Conservation (phyloP, 2,888 invertebrate genomes). For the Horisme vitalbata region DNA sequence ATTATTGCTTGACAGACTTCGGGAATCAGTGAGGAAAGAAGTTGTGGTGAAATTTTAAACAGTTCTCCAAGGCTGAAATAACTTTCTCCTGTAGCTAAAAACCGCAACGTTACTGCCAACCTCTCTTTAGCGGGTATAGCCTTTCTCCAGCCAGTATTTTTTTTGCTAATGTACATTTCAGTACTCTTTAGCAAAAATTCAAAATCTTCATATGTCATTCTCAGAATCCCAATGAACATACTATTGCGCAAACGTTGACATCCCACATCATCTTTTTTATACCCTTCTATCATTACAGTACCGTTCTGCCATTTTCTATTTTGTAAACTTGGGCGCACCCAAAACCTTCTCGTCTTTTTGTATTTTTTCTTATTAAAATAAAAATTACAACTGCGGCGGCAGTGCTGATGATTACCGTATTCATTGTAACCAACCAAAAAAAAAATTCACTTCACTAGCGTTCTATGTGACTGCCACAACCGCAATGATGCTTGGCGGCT, state of each 20-base stretch:
- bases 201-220: slow-evolving; percentile 14
- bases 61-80: slow-evolving; percentile 13
- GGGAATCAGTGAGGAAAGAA: slow-evolving; percentile 14
- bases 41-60: slow-evolving; percentile 17
- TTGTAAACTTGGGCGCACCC: too few species aligned
- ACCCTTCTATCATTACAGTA: too few species aligned
- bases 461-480: too few species aligned
- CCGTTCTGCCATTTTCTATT: too few species aligned
- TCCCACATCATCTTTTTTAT: too few species aligned
- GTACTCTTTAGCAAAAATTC: slow-evolving; percentile 13
- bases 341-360: too few species aligned
- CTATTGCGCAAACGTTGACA: slow-evolving; percentile 15
- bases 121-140: neutral
- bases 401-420: too few species aligned
- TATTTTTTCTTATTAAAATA: too few species aligned
- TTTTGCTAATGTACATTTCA: slow-evolving; percentile 14
- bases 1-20: slow-evolving; percentile 15
- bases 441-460: too few species aligned
- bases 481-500: too few species aligned
- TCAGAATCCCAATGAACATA: slow-evolving; percentile 7
- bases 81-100: slow-evolving; percentile 16
- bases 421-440: too few species aligned
- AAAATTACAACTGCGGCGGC: too few species aligned
- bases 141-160: slow-evolving; percentile 9
- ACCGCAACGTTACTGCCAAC: slow-evolving; percentile 8